These are phyloP conservation scores for Gymnoscopelus microlampas DNA, from an alignment of 2,797 vertebrate species.

Conservation along the genomic window DNA sequence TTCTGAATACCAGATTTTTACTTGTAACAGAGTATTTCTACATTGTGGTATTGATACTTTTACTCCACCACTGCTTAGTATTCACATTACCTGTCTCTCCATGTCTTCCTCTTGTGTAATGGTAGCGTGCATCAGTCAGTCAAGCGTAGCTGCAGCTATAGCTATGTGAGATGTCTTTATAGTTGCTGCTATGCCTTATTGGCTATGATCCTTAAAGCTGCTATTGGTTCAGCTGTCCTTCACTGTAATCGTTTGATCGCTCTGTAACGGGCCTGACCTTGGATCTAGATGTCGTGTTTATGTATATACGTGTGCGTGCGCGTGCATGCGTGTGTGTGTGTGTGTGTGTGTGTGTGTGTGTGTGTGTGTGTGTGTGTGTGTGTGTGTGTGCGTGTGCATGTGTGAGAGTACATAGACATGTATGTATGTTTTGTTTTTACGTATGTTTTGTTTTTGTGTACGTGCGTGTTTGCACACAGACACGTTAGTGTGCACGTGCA, in stretches of 20 bases:
- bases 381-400: not conserved
- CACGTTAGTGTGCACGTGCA: too few species aligned
- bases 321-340: not conserved
- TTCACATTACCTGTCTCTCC: too few species aligned
- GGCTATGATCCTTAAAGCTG: not conserved
- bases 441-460: too few species aligned
- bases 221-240: constrained; percentile 31
- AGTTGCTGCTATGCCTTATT: not conserved
- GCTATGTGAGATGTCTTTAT: constrained; percentile 5
- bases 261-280: constrained; percentile 18
- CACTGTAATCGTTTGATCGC: constrained; percentile 9
- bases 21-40: too few species aligned
- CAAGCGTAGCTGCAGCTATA: not conserved
- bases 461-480: too few species aligned
- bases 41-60: too few species aligned
- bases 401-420: not conserved
- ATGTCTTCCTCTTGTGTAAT: not conserved
- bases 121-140: not conserved
- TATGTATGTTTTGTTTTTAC: too few species aligned
- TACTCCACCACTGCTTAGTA: too few species aligned
- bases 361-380: not conserved
- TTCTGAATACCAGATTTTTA: too few species aligned
- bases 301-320: not conserved
- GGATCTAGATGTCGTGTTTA: constrained; percentile 9
- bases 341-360: not conserved